A percentile compares a stretch with the other conserved stretches of the same genome.
phyloP scores from a whole-genome alignment of 2,113 vertebrate genomes.

The Corynorhinus townsendii region DNA sequence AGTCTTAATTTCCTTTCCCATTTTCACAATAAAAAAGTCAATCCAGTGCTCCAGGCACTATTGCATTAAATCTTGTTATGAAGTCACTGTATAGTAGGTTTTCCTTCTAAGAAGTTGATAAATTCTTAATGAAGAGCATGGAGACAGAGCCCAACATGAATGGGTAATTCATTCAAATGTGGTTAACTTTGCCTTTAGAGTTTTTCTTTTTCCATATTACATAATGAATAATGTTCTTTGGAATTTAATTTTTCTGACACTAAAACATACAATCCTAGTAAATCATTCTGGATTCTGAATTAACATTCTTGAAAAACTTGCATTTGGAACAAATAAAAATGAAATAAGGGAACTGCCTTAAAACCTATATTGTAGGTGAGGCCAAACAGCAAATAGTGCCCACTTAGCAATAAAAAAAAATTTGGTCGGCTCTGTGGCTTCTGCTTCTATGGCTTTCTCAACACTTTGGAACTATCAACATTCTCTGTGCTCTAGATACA shows the following conservation, averaged over 20 bases:
- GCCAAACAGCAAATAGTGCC: constrained; percentile 42
- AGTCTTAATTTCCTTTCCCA: constrained; percentile 69
- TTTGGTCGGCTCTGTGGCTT: neutral
- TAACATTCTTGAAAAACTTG: constrained; percentile 71
- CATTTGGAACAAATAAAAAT: constrained; percentile 74
- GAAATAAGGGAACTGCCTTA: constrained; percentile 65
- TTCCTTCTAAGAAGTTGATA: constrained; percentile 82
- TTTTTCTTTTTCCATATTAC: constrained; percentile 44
- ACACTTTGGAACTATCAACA: neutral
- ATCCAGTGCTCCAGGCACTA: constrained; percentile 75
- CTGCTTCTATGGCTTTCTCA: neutral
- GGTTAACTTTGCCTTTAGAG: constrained; percentile 73
- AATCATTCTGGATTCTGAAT: constrained; percentile 68
- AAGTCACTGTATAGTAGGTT: constrained; percentile 79
- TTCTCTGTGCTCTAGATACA: neutral
- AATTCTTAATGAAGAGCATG: constrained; percentile 84
- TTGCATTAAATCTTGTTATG: constrained; percentile 83
- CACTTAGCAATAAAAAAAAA: constrained; percentile 61
- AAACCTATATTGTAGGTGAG: constrained; percentile 63
- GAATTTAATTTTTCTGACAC: constrained; percentile 71
- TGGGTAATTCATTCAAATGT: constrained; percentile 80
- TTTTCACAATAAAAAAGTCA: constrained; percentile 76
- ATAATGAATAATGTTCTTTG: constrained; percentile 70
- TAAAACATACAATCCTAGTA: constrained; percentile 56
- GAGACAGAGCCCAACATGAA: constrained; percentile 74